Evolutionary conservation across 2,113 vertebrate genomes (phyloP).

Genomic region (Tyto alba): DNA sequence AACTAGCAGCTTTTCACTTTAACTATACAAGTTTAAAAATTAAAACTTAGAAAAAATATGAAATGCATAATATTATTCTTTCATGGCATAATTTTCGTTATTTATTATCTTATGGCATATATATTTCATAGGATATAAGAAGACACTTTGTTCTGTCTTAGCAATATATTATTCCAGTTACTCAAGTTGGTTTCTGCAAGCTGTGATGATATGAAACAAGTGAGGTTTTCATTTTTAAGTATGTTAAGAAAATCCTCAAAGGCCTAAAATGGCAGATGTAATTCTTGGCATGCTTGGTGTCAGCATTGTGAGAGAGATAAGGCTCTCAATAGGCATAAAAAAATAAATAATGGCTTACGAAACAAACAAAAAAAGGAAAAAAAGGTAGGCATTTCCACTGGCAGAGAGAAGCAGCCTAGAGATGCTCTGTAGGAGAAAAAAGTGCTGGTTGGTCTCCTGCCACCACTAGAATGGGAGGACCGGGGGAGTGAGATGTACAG

Average conservation of each 20-base stretch:
- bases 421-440: background rate
- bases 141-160: background rate
- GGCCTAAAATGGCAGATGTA: background rate
- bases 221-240: background rate
- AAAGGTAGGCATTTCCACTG: background rate
- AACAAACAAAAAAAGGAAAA: fast-evolving
- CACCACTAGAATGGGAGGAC: background rate
- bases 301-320: background rate
- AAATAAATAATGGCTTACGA: background rate
- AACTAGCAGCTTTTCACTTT: background rate
- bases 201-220: background rate
- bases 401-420: background rate
- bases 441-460: background rate
- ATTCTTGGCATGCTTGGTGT: background rate
- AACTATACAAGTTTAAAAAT: background rate
- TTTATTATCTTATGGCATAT: background rate
- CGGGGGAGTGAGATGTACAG: background rate
- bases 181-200: background rate
- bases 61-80: background rate
- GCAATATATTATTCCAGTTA: background rate
- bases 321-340: background rate
- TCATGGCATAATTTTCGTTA: background rate
- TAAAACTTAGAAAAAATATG: background rate
- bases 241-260: background rate
- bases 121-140: background rate